Conservation (phyloP, 53 echinoderm and acorn worm species). For the Temnopleurus reevesii region DNA sequence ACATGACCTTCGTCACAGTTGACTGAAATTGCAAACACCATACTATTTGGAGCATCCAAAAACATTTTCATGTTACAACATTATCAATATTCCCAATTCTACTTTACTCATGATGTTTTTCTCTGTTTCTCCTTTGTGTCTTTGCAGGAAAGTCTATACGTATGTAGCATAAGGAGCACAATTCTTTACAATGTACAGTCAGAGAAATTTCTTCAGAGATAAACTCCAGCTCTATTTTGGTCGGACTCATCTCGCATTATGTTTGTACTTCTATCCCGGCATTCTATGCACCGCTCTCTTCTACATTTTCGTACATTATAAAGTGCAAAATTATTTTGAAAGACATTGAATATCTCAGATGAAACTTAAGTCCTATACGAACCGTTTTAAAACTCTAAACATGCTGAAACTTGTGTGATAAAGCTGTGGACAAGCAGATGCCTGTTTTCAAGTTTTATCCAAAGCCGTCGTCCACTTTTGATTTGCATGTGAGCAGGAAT, state of each 20-base stretch:
- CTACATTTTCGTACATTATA: neutral
- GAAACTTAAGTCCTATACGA: too few species aligned
- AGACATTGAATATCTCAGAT: neutral
- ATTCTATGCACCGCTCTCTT: neutral
- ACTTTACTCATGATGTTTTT: too few species aligned
- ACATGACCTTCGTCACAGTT: too few species aligned
- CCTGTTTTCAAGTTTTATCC: neutral
- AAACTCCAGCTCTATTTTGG: conserved; percentile 24
- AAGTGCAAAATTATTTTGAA: neutral
- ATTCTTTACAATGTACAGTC: conserved; percentile 41
- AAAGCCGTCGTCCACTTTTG: neutral
- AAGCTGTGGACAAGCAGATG: too few species aligned
- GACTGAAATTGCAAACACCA: too few species aligned
- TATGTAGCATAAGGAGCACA: conserved; percentile 80
- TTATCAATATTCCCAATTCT: too few species aligned
- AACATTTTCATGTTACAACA: too few species aligned
- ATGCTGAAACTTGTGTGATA: too few species aligned
- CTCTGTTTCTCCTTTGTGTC: conserved; percentile 30
- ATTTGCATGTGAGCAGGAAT: neutral
- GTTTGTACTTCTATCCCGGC: conserved; percentile 1
- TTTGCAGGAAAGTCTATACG: conserved; percentile 94
- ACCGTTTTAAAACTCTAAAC: too few species aligned
- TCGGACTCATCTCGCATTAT: neutral
- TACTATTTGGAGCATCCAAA: too few species aligned
- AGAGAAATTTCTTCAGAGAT: conserved; percentile 26